Base-by-base conservation (phyloP, 2,888 invertebrate species). In the Nomada hirtipes region DNA sequence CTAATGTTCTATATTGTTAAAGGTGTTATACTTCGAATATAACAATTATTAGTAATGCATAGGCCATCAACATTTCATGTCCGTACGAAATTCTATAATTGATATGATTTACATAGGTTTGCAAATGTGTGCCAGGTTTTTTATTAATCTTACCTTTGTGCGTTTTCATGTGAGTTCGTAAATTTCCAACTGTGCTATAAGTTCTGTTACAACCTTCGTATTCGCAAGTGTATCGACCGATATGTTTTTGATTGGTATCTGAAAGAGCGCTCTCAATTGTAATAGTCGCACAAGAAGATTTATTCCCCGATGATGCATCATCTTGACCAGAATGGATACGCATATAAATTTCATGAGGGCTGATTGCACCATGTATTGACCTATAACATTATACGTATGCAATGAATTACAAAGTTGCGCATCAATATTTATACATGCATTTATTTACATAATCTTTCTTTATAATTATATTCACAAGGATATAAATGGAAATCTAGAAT, bases 111-210 rank as follows among this genome's bases (percentile, higher is more conserved):
- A n/a, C 36, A 42, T 57, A 42, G 7, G 60, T 42, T 18, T 60
- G n/a, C 42, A 36, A 74, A 53, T 4, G 23, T 29, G 18, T 20
- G 29, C 36, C 2, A 23, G 3, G 29, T 23, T 57, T 59, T 59
- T 59, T 26, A 44, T 57, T 26, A 71, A 29, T 89, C 89, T 91
- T 95, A 98, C 98, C 98, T 96, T 97, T 98, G 92, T 99, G 98
- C 76, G 98, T 98, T 95, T 98, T 99, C 96, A 98, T 96, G 94
- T 99, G 99, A 81, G 98, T 98, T 91, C 98, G 96, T 86, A 99
- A 95, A 94, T 99, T 99, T 70, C 98, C 98, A 88, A 98, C 97
- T 9, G 98, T 98, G 93, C 98, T 98, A 94, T 98, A 98, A 74
- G 98, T 98, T 89, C 98, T 95, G 84, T 96, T 95, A 93, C 98